Percentiles rank a stretch among this genome's conserved stretches.
Evolutionary conservation across 2,888 invertebrate genomes (phyloP).

Genomic region (Lasioglossum malachurum): DNA sequence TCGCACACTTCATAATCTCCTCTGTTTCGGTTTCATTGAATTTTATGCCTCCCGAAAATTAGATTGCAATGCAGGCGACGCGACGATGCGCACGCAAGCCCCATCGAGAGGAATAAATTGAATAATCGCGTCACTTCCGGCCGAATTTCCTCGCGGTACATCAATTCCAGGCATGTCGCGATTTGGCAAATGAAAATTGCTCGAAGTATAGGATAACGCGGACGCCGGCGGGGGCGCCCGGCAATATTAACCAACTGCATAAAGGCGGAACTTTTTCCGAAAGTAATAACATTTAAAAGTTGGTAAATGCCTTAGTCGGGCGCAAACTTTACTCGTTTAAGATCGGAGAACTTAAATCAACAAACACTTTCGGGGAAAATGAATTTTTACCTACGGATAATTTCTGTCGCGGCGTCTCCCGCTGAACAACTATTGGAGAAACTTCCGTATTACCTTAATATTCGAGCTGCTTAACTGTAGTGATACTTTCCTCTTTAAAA

Average conservation of each 20-base stretch:
- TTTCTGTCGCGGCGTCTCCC: constrained; percentile 3
- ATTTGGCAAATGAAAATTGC: not conserved
- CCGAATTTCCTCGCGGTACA: not conserved
- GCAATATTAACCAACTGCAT: constrained; percentile 2
- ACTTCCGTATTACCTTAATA: constrained; percentile 5
- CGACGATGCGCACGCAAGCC: not conserved
- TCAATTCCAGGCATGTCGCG: not conserved
- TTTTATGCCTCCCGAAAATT: not conserved
- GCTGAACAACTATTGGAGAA: not conserved
- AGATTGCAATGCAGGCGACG: not conserved
- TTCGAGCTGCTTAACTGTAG: not conserved
- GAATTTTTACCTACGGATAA: constrained; percentile 17
- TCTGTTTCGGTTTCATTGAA: not conserved
- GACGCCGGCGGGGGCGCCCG: not conserved
- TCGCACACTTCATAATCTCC: not conserved
- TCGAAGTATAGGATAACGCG: not conserved
- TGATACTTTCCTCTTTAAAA: not conserved
- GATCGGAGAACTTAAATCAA: constrained; percentile 18
- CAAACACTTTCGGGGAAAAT: constrained; percentile 15
- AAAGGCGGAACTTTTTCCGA: not conserved
- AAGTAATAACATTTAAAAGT: not conserved
- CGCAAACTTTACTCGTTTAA: not conserved
- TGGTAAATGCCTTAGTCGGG: not conserved
- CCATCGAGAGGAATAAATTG: not conserved
- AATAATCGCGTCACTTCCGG: not conserved